phyloP scores from a whole-genome alignment of 1,140 invertebrate genomes.

The Chionoecetes opilio region DNA sequence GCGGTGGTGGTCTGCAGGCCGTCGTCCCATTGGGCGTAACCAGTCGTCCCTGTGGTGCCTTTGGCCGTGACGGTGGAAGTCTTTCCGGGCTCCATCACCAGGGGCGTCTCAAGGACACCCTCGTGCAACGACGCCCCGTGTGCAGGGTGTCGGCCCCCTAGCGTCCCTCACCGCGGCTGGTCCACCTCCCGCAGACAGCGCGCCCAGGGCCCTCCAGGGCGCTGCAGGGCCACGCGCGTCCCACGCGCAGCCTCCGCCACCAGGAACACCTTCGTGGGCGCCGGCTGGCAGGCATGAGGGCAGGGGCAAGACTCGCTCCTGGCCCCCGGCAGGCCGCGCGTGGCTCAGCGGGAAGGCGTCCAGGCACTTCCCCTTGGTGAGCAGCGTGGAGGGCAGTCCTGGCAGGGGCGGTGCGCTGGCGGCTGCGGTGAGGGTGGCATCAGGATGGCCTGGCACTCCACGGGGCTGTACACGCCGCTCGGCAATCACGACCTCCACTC shows the following conservation, averaged over 20 bases:
- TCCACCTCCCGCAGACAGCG: background rate
- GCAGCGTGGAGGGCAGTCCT: background rate
- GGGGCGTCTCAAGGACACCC: background rate
- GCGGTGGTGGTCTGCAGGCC: background rate
- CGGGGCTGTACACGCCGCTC: background rate
- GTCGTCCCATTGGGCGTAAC: too few relatives aligned
- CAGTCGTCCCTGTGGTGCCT: background rate
- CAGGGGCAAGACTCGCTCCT: background rate
- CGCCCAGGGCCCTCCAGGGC: background rate
- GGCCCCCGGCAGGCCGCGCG: background rate
- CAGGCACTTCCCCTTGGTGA: background rate
- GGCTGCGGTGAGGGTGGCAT: background rate
- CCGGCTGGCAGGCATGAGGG: background rate
- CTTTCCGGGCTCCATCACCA: background rate
- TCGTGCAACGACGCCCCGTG: background rate
- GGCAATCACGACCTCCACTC: background rate
- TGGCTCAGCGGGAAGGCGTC: background rate
- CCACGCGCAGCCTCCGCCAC: background rate
- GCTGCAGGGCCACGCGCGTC: background rate
- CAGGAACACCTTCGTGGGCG: background rate
- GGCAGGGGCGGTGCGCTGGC: background rate
- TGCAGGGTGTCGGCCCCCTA: background rate
- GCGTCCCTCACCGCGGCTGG: background rate
- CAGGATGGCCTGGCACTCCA: constrained; percentile 1
- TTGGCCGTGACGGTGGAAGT: background rate